Conservation (phyloP, 1,140 invertebrate species). For the Grapholita molesta region DNA sequence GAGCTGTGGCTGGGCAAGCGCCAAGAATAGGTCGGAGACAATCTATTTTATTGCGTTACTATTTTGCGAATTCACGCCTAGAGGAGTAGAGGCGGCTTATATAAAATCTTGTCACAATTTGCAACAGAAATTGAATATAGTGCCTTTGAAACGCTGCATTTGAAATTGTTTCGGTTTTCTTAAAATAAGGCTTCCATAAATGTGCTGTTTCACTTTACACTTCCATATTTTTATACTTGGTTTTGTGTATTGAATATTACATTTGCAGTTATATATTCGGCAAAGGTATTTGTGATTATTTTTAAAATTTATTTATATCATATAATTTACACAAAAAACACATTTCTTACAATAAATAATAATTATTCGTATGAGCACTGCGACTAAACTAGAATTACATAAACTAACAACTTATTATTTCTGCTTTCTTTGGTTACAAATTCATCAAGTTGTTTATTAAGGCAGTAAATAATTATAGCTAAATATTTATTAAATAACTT, state of each 20-base stretch:
- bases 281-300: too few species aligned
- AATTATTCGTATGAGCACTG: too few species aligned
- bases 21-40: slow-evolving; percentile 12
- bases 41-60: slow-evolving; percentile 13
- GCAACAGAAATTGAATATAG: slow-evolving; percentile 13
- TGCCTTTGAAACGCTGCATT: slow-evolving; percentile 9
- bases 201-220: background rate
- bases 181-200: background rate
- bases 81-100: slow-evolving; percentile 9
- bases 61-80: slow-evolving; percentile 13
- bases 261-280: too few species aligned
- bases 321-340: too few species aligned
- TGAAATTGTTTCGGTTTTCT: slow-evolving; percentile 8
- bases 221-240: background rate
- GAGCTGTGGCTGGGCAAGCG: slow-evolving; percentile 2
- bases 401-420: too few species aligned
- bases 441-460: too few species aligned
- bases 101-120: slow-evolving; percentile 15
- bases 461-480: too few species aligned
- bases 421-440: too few species aligned
- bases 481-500: too few species aligned
- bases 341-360: too few species aligned
- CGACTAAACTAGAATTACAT: too few species aligned
- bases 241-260: background rate
- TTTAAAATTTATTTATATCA: too few species aligned